phyloP scores from a whole-genome alignment of 1,140 invertebrate genomes.

The Psix sp. region DNA sequence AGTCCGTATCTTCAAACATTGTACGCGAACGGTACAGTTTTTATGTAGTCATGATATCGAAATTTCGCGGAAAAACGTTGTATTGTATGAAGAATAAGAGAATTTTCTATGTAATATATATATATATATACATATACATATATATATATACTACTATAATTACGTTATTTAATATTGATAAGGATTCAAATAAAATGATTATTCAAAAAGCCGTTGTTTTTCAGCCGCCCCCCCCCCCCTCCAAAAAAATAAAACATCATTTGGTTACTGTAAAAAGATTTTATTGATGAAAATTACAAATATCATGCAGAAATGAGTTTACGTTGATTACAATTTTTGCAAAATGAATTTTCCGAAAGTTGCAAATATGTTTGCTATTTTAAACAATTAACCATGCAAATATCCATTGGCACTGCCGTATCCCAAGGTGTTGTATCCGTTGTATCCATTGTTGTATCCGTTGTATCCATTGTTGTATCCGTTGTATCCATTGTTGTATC shows the following conservation, averaged over 20 bases:
- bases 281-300: no score
- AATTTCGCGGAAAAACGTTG: conserved; percentile 62
- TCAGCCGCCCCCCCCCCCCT: neutral
- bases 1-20: conserved; percentile 47
- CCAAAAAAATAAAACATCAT: neutral
- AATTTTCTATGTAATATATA: conserved; percentile 77
- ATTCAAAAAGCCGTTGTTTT: conserved; percentile 64
- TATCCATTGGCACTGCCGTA: conserved; percentile 1
- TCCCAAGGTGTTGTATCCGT: conserved; percentile 10
- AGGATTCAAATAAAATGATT: conserved; percentile 75
- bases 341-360: neutral
- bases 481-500: conserved; percentile 8
- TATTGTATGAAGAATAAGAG: conserved; percentile 64
- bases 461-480: conserved; percentile 14
- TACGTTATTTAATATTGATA: conserved; percentile 77
- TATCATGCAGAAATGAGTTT: no score
- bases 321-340: neutral
- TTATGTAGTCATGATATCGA: conserved; percentile 53
- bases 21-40: conserved; percentile 44
- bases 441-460: neutral
- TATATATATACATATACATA: no score
- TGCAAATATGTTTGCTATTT: neutral
- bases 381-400: neutral
- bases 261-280: no score
- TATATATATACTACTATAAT: conserved; percentile 72